Evolutionary conservation across 2,797 vertebrate species (phyloP).

Genomic region (Triplophysa bombifrons): DNA sequence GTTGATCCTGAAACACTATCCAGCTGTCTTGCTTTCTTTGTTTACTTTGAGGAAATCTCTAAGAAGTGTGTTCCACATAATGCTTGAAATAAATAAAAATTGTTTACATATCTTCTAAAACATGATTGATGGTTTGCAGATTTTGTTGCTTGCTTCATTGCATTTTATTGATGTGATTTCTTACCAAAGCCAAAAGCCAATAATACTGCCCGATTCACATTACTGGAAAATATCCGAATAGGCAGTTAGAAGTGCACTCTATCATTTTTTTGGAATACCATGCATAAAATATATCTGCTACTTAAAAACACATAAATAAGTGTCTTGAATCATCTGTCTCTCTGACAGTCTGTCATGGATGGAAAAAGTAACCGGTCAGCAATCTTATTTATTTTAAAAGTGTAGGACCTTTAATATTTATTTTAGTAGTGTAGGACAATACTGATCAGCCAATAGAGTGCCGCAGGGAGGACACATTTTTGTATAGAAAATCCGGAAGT

Average conservation of each 20-base stretch:
- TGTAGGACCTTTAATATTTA: no score
- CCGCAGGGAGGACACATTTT: no score
- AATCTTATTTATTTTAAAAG: no score
- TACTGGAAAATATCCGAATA: slow-evolving; percentile 7
- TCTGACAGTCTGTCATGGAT: neutral
- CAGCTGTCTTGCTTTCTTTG: slow-evolving; percentile 14
- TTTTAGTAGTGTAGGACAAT: no score
- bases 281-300: neutral
- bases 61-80: neutral
- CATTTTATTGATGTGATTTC: neutral
- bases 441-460: no score
- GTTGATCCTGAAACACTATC: slow-evolving; percentile 18
- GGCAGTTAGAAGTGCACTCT: neutral
- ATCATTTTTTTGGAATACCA: neutral
- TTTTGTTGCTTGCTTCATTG: slow-evolving; percentile 1
- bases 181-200: neutral
- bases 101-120: slow-evolving; percentile 1
- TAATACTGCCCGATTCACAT: neutral
- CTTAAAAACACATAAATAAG: neutral
- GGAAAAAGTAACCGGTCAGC: no score
- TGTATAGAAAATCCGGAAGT: no score
- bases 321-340: neutral
- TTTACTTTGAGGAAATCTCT: slow-evolving; percentile 24
- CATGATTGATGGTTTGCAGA: slow-evolving; percentile 6
- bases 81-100: slow-evolving; percentile 17